phyloP scores from a whole-genome alignment of 2,113 vertebrate species.

The Crypturellus undulatus region DNA sequence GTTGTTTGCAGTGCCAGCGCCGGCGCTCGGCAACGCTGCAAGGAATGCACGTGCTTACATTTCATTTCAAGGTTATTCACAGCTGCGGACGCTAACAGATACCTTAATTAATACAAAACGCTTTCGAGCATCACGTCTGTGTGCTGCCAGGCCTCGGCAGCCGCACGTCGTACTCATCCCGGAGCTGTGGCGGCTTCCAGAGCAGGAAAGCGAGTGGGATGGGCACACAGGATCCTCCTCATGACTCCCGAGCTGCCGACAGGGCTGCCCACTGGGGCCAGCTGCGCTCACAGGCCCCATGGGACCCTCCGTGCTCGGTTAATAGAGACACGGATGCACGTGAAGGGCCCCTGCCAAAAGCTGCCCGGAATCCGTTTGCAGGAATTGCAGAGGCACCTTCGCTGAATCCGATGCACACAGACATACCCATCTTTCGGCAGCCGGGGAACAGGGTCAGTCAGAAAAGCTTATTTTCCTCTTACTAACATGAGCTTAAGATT shows the following conservation, averaged over 20 bases:
- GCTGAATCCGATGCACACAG: background rate
- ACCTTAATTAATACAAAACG: slow-evolving; percentile 65
- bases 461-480: background rate
- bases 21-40: slow-evolving; percentile 56
- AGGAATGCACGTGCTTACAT: slow-evolving; percentile 49
- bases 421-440: background rate
- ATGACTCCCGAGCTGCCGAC: too few species aligned
- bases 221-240: background rate
- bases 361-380: rapidly evolving
- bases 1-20: slow-evolving; percentile 49
- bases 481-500: background rate
- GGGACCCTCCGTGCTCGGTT: rapidly evolving
- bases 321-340: rapidly evolving
- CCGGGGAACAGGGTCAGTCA: background rate
- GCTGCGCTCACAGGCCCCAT: background rate
- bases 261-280: too few species aligned
- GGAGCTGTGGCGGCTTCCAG: background rate
- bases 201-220: background rate
- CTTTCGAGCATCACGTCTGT: slow-evolving; percentile 6
- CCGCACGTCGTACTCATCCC: background rate
- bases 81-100: slow-evolving; percentile 48
- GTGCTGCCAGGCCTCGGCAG: background rate
- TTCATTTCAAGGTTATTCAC: slow-evolving; percentile 37
- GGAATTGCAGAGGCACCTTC: background rate
- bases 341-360: background rate